phyloP scores from a whole-genome alignment of 2,888 invertebrate genomes.

The Halictus ligatus region DNA sequence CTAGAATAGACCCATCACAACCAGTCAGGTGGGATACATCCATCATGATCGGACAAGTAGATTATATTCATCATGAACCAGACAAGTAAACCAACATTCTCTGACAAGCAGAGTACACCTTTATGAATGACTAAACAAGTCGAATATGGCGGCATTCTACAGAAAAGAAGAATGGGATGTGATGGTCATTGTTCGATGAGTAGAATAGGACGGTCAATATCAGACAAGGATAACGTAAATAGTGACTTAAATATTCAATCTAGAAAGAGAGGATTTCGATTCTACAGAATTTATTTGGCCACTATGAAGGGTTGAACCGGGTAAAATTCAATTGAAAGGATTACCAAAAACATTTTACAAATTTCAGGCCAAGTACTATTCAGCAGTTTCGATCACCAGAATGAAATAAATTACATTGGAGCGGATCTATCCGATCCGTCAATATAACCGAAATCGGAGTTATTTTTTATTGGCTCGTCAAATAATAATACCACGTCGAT shows the following conservation, averaged over 20 bases:
- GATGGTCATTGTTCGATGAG: background rate
- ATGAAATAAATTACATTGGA: background rate
- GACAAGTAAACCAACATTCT: background rate
- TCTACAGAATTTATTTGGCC: background rate
- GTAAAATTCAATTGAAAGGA: background rate
- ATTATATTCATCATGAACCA: background rate
- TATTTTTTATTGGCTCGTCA: background rate
- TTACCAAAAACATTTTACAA: background rate
- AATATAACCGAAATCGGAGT: background rate
- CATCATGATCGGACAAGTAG: background rate
- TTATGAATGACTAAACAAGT: background rate
- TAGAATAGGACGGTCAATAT: background rate
- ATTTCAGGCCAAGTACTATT: background rate
- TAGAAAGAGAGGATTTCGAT: background rate
- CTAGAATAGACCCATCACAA: background rate
- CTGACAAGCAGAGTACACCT: background rate
- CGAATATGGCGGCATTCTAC: background rate
- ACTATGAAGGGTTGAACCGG: background rate
- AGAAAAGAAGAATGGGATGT: background rate
- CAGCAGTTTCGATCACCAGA: background rate
- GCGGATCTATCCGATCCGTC: background rate
- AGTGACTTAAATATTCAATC: background rate
- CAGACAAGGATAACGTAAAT: background rate
- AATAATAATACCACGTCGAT: background rate
- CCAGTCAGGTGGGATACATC: background rate